Percentiles rank a stretch among this genome's conserved stretches.
Evolutionary conservation across 1,140 invertebrate genomes (phyloP).

Genomic region (Drosophila takahashii): DNA sequence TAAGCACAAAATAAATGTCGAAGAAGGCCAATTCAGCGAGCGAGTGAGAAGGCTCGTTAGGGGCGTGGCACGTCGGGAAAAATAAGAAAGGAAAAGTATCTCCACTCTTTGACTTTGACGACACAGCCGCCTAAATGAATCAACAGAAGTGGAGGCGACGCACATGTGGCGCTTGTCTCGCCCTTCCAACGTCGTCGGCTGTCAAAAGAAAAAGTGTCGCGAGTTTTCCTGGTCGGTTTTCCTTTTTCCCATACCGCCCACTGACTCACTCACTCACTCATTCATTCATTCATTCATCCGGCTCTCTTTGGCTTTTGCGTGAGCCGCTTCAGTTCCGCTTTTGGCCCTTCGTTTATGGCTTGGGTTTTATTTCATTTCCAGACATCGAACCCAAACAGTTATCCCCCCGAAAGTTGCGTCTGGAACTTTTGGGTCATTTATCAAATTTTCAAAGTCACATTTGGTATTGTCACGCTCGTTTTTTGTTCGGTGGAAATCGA

Average conservation of each 20-base stretch:
- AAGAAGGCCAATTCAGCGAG: conserved; percentile 59
- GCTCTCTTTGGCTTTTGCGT: conserved; percentile 42
- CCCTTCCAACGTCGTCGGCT: conserved; percentile 51
- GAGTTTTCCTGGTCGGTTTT: conserved; percentile 43
- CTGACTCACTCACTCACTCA: conserved; percentile 50
- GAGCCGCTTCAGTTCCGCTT: conserved; percentile 69
- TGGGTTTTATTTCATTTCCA: conserved; percentile 68
- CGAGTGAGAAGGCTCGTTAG: conserved; percentile 27
- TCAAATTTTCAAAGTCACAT: conserved; percentile 83
- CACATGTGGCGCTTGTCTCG: conserved; percentile 72
- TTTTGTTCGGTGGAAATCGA: conserved; percentile 58
- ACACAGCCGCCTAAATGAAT: conserved; percentile 64
- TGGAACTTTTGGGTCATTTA: conserved; percentile 74
- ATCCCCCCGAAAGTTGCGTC: conserved; percentile 18
- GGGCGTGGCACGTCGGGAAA: conserved; percentile 41
- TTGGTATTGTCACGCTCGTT: conserved; percentile 79
- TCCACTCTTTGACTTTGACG: conserved; percentile 54
- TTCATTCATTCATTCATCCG: conserved; percentile 45
- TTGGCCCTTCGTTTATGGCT: conserved; percentile 54
- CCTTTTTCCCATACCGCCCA: conserved; percentile 41
- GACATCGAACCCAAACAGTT: conserved; percentile 51
- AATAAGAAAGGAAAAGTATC: conserved; percentile 25
- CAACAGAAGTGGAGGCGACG: conserved; percentile 37
- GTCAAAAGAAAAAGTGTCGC: conserved; percentile 69
- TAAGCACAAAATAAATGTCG: conserved; percentile 76